Base-by-base conservation (phyloP, 2,113 vertebrate species). In the Psittacula cyanocephala region DNA sequence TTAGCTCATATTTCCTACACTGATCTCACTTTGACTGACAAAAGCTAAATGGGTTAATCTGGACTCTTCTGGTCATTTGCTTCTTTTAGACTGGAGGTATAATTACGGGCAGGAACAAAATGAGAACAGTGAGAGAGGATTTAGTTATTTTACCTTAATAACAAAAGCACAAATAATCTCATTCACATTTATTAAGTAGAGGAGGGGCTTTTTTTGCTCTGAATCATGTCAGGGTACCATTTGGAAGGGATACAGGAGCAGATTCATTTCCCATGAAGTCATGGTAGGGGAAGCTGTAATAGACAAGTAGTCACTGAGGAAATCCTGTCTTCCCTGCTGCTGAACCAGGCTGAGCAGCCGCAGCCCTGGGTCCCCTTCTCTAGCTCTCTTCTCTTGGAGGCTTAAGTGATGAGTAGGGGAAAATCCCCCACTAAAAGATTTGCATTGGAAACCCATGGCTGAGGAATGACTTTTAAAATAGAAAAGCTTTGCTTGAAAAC, bases 361-460 rank as follows among this genome's bases (percentile, higher is more conserved):
- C 43, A 52, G 75, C 29, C 44, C 19, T 3, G 4, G 33, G 67
- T 88, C 39, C 63, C n/a, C 64, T 59, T 81, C 46, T 55, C 8
- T 2, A 94, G 29, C 29, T 65, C 47, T 16, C 24, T 90, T 77
- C 92, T 93, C 64, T 4, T 50, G 39, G 62, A 52, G 68, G 29
- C 68, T 88, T 95, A 93, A 71, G 69, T 53, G 82, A 83, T 75
- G 88, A 88, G 60, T 44, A 91, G 72, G 88, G 69, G 64, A 95
- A 96, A 96, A 96, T 91, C 90, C 80, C 90, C 80, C 80, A 71
- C 90, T 75, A 64, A 88, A 96, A 94, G 90, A 88, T 96, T 90
- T 92, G 80, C 68, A 44, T 33, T 64, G 57, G 80, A 88, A 97
- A 88, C 90, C 55, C 69, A 86, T 64, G 72, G 88, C 86, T 75